Conservation (phyloP, 2,113 vertebrate species). For the Limanda limanda region DNA sequence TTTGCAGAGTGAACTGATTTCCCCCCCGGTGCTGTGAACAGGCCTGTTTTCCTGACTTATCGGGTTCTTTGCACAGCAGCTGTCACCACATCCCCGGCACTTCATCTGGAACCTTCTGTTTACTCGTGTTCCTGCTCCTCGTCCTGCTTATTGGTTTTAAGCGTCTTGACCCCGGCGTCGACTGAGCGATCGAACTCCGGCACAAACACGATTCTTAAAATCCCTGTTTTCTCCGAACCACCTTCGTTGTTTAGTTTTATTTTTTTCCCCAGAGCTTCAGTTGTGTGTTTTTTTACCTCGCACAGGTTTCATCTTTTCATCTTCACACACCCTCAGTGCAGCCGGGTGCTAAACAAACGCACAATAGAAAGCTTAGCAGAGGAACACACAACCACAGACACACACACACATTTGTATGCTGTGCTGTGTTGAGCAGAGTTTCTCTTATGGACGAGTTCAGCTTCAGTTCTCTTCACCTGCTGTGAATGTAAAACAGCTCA, state of each 20-base stretch:
- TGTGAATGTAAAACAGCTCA: constrained; percentile 24
- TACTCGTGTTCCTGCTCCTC: too few species aligned
- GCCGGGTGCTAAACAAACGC: not conserved
- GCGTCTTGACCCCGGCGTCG: not conserved
- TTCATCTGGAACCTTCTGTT: not conserved
- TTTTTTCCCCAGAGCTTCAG: not conserved
- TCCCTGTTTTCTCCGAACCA: not conserved
- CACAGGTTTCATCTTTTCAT: not conserved
- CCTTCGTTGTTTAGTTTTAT: not conserved
- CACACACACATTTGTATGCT: constrained; percentile 21
- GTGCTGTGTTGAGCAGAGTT: constrained; percentile 4
- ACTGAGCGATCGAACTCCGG: not conserved
- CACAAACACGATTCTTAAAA: not conserved
- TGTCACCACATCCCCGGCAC: constrained; percentile 31
- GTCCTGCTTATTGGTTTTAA: not conserved
- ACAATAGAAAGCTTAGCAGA: constrained; percentile 4
- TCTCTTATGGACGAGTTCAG: constrained; percentile 19
- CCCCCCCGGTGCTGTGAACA: not conserved
- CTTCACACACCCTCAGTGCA: not conserved
- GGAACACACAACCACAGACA: not conserved
- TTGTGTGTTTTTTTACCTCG: constrained; percentile 2
- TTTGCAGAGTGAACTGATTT: constrained; percentile 29
- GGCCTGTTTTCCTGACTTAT: too few species aligned
- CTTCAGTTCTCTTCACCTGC: constrained; percentile 7
- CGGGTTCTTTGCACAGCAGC: constrained; percentile 8